Percentiles rank a stretch among this genome's conserved stretches.
Evolutionary conservation across 2,113 vertebrate species (phyloP).

Genomic region (Gnathonemus echidnorhynchus): DNA sequence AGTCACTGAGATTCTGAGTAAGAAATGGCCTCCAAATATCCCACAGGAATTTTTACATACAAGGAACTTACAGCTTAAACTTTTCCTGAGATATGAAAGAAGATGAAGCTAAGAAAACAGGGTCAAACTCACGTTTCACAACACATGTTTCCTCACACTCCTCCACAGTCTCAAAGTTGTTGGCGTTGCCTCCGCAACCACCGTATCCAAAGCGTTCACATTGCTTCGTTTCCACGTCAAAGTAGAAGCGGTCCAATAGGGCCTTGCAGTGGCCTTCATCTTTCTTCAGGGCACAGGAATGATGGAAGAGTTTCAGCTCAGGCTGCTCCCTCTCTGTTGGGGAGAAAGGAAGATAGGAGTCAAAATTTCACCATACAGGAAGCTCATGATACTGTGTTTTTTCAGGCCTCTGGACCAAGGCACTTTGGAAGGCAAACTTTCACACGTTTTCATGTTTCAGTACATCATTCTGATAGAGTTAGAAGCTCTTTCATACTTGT

Average conservation of each 20-base stretch:
- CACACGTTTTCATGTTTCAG: neutral
- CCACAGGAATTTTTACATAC: neutral
- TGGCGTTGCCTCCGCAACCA: slow-evolving; percentile 83
- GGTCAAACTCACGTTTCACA: slow-evolving; percentile 52
- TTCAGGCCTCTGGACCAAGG: neutral
- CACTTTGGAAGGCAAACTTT: slow-evolving; percentile 37
- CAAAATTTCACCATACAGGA: slow-evolving; percentile 15
- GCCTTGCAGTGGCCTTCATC: slow-evolving; percentile 77
- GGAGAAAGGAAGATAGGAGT: slow-evolving; percentile 27
- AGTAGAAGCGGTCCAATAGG: slow-evolving; percentile 65
- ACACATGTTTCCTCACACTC: slow-evolving; percentile 69
- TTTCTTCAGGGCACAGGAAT: slow-evolving; percentile 70
- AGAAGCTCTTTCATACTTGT: neutral
- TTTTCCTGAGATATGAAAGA: neutral
- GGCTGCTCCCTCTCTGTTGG: slow-evolving; percentile 31
- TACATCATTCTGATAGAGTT: neutral
- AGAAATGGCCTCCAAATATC: neutral
- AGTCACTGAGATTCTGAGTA: neutral
- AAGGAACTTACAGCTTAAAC: neutral
- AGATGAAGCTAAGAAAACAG: neutral
- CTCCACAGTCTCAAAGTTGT: slow-evolving; percentile 72
- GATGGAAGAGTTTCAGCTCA: slow-evolving; percentile 53
- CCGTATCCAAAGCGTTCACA: slow-evolving; percentile 79
- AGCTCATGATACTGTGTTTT: slow-evolving; percentile 14
- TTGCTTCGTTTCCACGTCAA: slow-evolving; percentile 57